Evolutionary conservation across 2,888 invertebrate species (phyloP).

Genomic region (Lycocerus yunnanus): DNA sequence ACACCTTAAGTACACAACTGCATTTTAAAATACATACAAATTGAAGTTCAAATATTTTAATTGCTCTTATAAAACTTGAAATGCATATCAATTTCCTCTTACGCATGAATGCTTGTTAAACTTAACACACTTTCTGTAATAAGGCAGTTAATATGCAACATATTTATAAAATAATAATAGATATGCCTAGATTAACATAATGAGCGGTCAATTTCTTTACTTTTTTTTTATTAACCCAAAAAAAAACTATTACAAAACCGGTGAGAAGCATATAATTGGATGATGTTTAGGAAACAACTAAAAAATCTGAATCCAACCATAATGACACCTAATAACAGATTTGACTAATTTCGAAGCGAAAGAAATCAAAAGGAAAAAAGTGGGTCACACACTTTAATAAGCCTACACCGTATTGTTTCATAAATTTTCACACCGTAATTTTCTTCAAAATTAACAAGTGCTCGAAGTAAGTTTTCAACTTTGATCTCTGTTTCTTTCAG

Average conservation of each 20-base stretch:
- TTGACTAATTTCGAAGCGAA: background rate
- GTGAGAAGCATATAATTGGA: background rate
- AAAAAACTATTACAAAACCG: background rate
- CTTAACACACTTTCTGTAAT: conserved; percentile 1
- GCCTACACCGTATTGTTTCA: background rate
- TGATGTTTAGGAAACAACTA: background rate
- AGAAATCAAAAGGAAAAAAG: background rate
- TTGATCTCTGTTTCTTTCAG: background rate
- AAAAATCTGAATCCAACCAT: background rate
- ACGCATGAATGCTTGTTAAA: background rate
- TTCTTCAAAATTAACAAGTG: background rate
- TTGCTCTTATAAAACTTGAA: background rate
- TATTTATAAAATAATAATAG: conserved; percentile 3
- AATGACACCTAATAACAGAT: background rate
- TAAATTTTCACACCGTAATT: background rate
- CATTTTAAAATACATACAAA: background rate
- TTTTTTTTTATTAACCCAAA: background rate
- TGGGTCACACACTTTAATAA: background rate
- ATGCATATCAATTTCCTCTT: background rate
- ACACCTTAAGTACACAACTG: background rate
- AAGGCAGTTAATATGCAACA: conserved; percentile 3
- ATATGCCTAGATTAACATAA: background rate
- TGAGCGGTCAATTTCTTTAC: background rate
- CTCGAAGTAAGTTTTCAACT: background rate
- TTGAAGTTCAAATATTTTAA: background rate